These are phyloP conservation scores for Beroe ovata DNA, from an alignment of 37 sponge, comb jelly and placozoan species.

Conservation along the genomic window DNA sequence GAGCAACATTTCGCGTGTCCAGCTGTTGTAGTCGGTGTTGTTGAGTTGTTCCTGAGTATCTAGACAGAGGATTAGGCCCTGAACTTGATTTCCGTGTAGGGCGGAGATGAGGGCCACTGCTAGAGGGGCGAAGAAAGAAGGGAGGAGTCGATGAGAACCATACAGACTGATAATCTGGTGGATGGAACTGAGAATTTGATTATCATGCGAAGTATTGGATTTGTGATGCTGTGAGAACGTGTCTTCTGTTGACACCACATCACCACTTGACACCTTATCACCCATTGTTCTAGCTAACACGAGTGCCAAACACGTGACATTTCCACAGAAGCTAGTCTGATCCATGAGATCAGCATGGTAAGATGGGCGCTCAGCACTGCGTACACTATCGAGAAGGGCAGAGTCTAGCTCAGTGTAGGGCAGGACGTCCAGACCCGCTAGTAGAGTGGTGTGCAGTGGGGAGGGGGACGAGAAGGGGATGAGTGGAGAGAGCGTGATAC, in stretches of 20 bases:
- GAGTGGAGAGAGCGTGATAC: constrained; percentile 28
- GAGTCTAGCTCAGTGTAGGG: constrained; percentile 21
- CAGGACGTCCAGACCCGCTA: constrained; percentile 2
- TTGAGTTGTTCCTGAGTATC: constrained; percentile 34
- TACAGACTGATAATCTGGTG: constrained; percentile 16
- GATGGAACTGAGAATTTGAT: background rate
- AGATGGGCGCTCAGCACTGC: constrained; percentile 49
- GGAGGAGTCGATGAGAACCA: constrained; percentile 29
- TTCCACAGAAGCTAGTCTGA: constrained; percentile 20
- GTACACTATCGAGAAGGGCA: background rate
- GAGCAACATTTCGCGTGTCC: background rate
- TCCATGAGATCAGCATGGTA: constrained; percentile 35
- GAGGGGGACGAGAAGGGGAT: background rate
- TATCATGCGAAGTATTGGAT: background rate
- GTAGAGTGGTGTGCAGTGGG: background rate
- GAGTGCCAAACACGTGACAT: constrained; percentile 17
- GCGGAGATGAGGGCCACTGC: background rate
- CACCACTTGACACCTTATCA: background rate
- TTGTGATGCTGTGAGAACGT: background rate
- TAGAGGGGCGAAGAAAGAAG: constrained; percentile 16
- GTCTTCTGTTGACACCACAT: background rate
- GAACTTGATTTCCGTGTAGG: background rate
- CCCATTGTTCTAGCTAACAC: background rate
- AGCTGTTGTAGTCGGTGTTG: background rate
- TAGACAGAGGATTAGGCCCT: constrained; percentile 2